Base-by-base conservation (phyloP, 2,797 vertebrate genomes). In the Columba guinea region DNA sequence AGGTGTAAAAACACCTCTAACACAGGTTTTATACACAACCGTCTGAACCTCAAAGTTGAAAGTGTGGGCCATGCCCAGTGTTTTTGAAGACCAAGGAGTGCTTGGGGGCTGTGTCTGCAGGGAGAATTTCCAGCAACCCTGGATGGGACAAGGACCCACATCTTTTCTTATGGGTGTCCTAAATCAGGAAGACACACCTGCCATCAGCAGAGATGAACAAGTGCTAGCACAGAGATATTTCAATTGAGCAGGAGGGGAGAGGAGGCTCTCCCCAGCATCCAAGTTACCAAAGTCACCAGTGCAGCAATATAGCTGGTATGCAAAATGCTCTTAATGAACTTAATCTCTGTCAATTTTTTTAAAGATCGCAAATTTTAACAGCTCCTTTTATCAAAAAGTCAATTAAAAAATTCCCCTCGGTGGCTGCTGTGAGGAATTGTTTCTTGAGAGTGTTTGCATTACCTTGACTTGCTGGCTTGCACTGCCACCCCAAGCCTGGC, bases 401-500 rank as follows among this genome's bases (percentile, higher is more conserved):
- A 65, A 53, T 41, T 26, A 12, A 44, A 46, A 59, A 16, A 19
- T 23, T 51, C 9, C 35, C 21, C 8, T 23, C 1, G 0, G 8
- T 48, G 34, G 37, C 59, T 83, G 41, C 34, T 35, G 48, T 58
- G 68, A 35, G 62, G 49, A 83, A 69, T 32, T 65, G 26, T 32
- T 93, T 95, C 53, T 71, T 58, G 34, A 93, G 52, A 70, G 3
- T 23, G 34, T 39, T 59, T 69, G 39, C 7, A 12, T 41, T 70
- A 37, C 49, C n/a, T 24, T 88, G 44, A 87, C 62, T 94, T 58
- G 65, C 53, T 85, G 84, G 76, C 37, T 89, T 84, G 71, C 79
- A 74, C 64, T 91, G 91, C 85, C 87, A 93, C 41, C 56, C 53
- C 65, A 71, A 85, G 84, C 58, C 37, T 5, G 1, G 60, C 0